These are phyloP conservation scores for Temnopleurus reevesii DNA, from an alignment of 53 echinoderm and acorn worm genomes.

Conservation along the genomic window DNA sequence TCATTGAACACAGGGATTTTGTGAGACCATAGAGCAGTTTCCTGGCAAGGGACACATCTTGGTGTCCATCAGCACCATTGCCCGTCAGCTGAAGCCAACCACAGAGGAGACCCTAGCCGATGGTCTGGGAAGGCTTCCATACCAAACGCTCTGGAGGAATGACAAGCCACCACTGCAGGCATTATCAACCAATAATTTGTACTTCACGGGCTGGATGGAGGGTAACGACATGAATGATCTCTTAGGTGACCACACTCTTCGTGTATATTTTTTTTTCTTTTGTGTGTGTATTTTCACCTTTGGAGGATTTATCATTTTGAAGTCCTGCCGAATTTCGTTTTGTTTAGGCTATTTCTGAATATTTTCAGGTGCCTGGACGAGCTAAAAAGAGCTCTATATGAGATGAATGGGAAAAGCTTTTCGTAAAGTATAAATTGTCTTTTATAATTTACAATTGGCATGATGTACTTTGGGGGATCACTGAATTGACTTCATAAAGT, in stretches of 20 bases:
- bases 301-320: too few relatives aligned
- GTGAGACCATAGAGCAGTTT: not conserved
- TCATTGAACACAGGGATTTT: not conserved
- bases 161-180: not conserved
- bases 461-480: too few relatives aligned
- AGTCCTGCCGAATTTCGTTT: too few relatives aligned
- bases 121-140: constrained; percentile 30
- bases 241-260: constrained; percentile 4
- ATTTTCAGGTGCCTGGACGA: too few relatives aligned
- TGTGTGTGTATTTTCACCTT: not conserved
- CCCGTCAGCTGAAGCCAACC: not conserved
- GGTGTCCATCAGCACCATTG: constrained; percentile 30
- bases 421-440: too few relatives aligned
- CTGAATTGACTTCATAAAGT: too few relatives aligned
- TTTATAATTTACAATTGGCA: too few relatives aligned
- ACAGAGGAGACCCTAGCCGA: not conserved
- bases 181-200: not conserved
- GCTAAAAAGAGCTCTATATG: too few relatives aligned
- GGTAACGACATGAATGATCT: constrained; percentile 64
- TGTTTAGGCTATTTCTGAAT: too few relatives aligned
- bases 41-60: not conserved
- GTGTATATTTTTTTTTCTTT: not conserved
- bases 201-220: constrained; percentile 51
- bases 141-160: constrained; percentile 17
- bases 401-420: too few relatives aligned